Base-by-base conservation (phyloP, 2,797 vertebrate species). In the Tragelaphus eurycerus region DNA sequence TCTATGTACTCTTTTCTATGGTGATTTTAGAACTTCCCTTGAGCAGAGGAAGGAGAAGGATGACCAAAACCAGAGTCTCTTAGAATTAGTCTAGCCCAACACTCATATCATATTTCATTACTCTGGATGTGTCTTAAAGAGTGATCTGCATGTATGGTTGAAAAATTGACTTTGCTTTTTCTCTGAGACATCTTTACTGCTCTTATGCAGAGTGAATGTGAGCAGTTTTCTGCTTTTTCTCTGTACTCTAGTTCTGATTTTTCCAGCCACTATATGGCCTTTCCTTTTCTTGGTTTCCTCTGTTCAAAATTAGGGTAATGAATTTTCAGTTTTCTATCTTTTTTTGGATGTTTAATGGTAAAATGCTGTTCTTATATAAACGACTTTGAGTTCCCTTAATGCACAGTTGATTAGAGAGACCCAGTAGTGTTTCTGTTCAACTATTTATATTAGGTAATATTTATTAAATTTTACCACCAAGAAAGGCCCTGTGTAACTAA, bases 111-210 rank as follows among this genome's bases (percentile, higher is more conserved):
- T 57, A 54, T 38, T 89, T 92, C 94, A 57, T 96, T 91, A 92
- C 43, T 86, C 92, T 84, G 34, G 27, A 19, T 97, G 29, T 89
- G 2, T 87, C 21, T 91, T 76, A 38, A 17, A 59, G 79, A 59
- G 79, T 86, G 34, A 93, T 94, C 31, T 60, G 11, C 57, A 60
- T 86, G 50, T 25, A 82, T 46, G 55, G 67, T 67, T 88, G 60
- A 92, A 96, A 95, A 52, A 17, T 89, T 93, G 46, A 93, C 31
- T 95, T 95, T 90, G 52, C n/a, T 93, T 21, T 27, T 96, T 95
- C 27, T 71, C n/a, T 74, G 27, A 52, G 21, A 87, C 52, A 81
- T 67, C 78, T 89, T 88, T 86, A 89, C 60, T 92, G 12, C 3
- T 95, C 59, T 90, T 90, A 64, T 25, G 17, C 59, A 93, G 38